Evolutionary conservation across 2,113 vertebrate genomes (phyloP), one percentile per base, ranked within the genome.

Genomic region (Caracal caracal): DNA sequence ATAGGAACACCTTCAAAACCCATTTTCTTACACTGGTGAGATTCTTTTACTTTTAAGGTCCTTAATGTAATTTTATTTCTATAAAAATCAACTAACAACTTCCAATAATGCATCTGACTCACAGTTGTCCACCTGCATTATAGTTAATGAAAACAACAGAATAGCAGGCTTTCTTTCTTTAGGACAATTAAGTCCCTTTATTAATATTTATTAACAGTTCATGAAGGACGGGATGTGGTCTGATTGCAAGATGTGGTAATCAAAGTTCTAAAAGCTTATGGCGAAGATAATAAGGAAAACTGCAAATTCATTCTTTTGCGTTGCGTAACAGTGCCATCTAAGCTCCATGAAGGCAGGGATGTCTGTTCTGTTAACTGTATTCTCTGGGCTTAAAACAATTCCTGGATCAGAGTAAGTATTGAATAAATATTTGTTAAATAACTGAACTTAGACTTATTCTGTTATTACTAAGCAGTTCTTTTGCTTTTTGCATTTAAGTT

Each of bases 31-130:
- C 0, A 49, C 40, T 83, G 53, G 6, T 47, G 12, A 24, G 9
- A 85, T 80, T 96, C 43, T 84, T 65, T 79, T 76, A 35, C 40
- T 91, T 94, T 66, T 68, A 89, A 91, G 10, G 37, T 90, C 83
- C 24, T 33, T 26, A 75, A 80, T 78, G 7, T 68, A 92, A 81
- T 80, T 82, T 95, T 2, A 73, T 11, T 88, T 95, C 47, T 73
- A 61, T 81, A 65, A 37, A 86, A 82, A 95, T 22, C 82, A 93
- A 73, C 65, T 71, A 75, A 84, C 17, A 81, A 87, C 16, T 80
- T 87, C 33, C 88, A 92, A 83, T 65, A 81, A 88, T 53, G 17
- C n/a, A 11, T 87, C 1, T 70, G 40, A 71, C 17, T 93, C 51
- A 88, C 19, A 92, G 1, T 59, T 70, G 28, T 90, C 68, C 3